Conservation (phyloP, 37 sponge, comb jelly and placozoan species). For the Spongilla lacustris region DNA sequence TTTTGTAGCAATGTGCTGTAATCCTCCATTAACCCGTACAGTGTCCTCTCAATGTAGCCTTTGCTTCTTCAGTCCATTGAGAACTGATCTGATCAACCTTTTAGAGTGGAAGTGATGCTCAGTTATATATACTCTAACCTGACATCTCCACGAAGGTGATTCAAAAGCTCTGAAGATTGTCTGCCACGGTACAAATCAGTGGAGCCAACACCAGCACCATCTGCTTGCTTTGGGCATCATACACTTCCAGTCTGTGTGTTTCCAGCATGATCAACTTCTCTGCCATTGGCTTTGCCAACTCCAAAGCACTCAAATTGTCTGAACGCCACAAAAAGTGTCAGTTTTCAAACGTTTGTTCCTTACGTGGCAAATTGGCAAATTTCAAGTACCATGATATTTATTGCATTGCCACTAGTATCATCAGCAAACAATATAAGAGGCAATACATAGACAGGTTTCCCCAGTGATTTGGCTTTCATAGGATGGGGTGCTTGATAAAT, state of each 20-base stretch:
- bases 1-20: too few species aligned
- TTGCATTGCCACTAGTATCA: constrained; percentile 22
- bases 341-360: too few species aligned
- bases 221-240: constrained; percentile 13
- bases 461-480: neutral
- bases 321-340: constrained; percentile 23
- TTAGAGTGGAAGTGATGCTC: too few species aligned
- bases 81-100: neutral
- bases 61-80: too few species aligned
- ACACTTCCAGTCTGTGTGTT: constrained; percentile 11
- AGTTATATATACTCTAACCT: too few species aligned
- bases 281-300: constrained; percentile 6
- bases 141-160: constrained; percentile 29
- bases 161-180: constrained; percentile 25
- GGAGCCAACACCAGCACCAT: constrained; percentile 22
- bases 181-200: constrained; percentile 7
- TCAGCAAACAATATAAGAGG: constrained; percentile 19
- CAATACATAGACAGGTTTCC: neutral
- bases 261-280: constrained; percentile 5
- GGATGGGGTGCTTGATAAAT: neutral
- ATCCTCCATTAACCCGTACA: too few species aligned
- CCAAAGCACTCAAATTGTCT: neutral
- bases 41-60: too few species aligned
- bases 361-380: constrained; percentile 12
- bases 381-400: constrained; percentile 3